Percentiles rank a stretch among this genome's conserved stretches.
Evolutionary conservation across 2,888 invertebrate species (phyloP).

Genomic region (Eupithecia subfuscata): DNA sequence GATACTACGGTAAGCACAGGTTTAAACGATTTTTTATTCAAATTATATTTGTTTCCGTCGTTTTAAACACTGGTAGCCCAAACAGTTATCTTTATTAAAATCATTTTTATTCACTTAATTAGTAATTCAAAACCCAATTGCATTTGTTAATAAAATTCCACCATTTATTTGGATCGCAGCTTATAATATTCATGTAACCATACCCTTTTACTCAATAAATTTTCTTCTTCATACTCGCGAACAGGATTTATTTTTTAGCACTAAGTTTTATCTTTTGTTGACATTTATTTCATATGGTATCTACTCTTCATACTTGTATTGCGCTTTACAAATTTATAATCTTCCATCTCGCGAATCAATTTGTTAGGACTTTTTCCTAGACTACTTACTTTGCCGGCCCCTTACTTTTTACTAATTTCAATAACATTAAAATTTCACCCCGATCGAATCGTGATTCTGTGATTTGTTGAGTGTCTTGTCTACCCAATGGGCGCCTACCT

Average conservation of each 20-base stretch:
- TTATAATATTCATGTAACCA: background rate
- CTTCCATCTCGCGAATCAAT: background rate
- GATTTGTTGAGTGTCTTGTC: conserved; percentile 51
- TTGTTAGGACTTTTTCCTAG: background rate
- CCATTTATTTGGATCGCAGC: background rate
- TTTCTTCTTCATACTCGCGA: background rate
- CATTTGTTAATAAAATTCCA: conserved; percentile 11
- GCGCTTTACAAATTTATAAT: background rate
- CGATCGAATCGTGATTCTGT: conserved; percentile 47
- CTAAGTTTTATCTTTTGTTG: background rate
- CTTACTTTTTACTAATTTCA: conserved; percentile 43
- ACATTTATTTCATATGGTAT: background rate
- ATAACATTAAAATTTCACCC: conserved; percentile 54
- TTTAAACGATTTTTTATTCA: conserved; percentile 22
- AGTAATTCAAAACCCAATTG: conserved; percentile 17
- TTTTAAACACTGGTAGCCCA: conserved; percentile 32
- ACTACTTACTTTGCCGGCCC: conserved; percentile 1
- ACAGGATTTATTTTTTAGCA: background rate
- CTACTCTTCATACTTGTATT: too few species aligned
- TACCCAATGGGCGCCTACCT: conserved; percentile 72
- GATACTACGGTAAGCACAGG: conserved; percentile 7
- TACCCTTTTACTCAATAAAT: background rate
- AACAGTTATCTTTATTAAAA: conserved; percentile 24
- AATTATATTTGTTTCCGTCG: conserved; percentile 17
- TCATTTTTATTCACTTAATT: conserved; percentile 19